phyloP scores from a whole-genome alignment of 2,888 invertebrate genomes.

The Gibbula magus region DNA sequence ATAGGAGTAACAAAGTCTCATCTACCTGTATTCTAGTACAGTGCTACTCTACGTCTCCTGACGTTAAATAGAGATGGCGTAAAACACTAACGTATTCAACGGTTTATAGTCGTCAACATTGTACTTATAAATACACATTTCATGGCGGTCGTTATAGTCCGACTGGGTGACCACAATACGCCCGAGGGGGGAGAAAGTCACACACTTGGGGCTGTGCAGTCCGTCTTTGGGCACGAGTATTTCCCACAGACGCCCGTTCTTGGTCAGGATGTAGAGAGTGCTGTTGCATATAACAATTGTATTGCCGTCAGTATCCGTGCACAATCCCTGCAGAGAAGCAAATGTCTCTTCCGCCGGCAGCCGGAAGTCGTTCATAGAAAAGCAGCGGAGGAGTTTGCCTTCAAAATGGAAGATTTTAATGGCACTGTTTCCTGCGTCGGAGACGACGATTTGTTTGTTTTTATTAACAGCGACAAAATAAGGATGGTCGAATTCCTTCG shows the following conservation, averaged over 20 bases:
- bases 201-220: slow-evolving; percentile 64
- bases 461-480: slow-evolving; percentile 68
- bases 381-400: slow-evolving; percentile 63
- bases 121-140: slow-evolving; percentile 65
- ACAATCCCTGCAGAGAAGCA: slow-evolving; percentile 63
- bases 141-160: slow-evolving; percentile 59
- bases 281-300: slow-evolving; percentile 68
- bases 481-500: slow-evolving; percentile 68
- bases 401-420: slow-evolving; percentile 70
- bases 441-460: slow-evolving; percentile 68
- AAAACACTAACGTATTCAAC: slow-evolving; percentile 65
- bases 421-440: slow-evolving; percentile 70
- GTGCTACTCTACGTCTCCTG: background rate
- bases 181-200: slow-evolving; percentile 61
- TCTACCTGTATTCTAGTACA: background rate
- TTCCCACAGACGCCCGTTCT: slow-evolving; percentile 71
- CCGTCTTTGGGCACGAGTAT: slow-evolving; percentile 66
- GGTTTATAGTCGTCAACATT: slow-evolving; percentile 68
- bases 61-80: slow-evolving; percentile 65
- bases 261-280: slow-evolving; percentile 66
- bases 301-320: slow-evolving; percentile 68
- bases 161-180: slow-evolving; percentile 64
- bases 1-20: too few relatives aligned
- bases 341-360: slow-evolving; percentile 61
- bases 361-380: slow-evolving; percentile 62